Conservation (phyloP, 2,113 vertebrate genomes). For the Apodemus speciosus region DNA sequence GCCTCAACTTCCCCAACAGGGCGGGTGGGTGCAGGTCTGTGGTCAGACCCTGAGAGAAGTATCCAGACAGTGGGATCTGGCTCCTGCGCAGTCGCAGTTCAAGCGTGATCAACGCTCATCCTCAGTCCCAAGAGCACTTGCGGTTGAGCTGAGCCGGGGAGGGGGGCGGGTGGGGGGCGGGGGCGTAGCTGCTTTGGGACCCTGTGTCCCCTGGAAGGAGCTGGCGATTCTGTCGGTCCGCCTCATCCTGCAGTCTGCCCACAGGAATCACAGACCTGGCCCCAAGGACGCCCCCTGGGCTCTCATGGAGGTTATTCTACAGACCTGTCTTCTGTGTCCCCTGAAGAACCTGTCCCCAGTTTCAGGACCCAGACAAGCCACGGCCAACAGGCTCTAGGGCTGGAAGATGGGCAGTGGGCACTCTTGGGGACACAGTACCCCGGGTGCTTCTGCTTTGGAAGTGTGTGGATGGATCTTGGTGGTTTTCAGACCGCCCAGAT, state of each 20-base stretch:
- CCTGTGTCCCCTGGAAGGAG: not conserved
- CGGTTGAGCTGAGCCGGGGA: not conserved
- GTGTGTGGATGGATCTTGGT: not conserved
- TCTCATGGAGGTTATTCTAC: not conserved
- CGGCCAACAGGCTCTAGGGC: not conserved
- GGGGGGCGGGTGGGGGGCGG: fast-evolving
- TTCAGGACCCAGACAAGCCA: not conserved
- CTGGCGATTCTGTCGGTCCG: not conserved
- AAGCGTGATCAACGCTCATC: not conserved
- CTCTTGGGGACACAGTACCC: not conserved
- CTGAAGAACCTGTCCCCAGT: not conserved
- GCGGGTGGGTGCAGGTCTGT: not conserved
- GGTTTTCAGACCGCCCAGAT: not conserved
- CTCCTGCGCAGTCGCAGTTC: not conserved
- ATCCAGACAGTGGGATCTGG: not conserved
- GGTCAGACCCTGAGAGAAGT: not conserved
- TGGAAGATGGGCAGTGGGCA: not conserved
- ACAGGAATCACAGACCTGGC: not conserved
- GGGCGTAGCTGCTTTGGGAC: too few relatives aligned
- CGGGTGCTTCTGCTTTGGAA: too few relatives aligned
- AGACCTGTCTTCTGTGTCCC: not conserved
- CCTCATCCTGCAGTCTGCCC: not conserved
- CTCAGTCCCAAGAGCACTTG: not conserved
- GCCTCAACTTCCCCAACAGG: not conserved
- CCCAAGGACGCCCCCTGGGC: not conserved